A percentile compares a stretch with the other conserved stretches of the same genome.
These are phyloP conservation scores for Pseudachorutes palmiensis DNA, from an alignment of 1,140 invertebrate species.

Conservation along the genomic window DNA sequence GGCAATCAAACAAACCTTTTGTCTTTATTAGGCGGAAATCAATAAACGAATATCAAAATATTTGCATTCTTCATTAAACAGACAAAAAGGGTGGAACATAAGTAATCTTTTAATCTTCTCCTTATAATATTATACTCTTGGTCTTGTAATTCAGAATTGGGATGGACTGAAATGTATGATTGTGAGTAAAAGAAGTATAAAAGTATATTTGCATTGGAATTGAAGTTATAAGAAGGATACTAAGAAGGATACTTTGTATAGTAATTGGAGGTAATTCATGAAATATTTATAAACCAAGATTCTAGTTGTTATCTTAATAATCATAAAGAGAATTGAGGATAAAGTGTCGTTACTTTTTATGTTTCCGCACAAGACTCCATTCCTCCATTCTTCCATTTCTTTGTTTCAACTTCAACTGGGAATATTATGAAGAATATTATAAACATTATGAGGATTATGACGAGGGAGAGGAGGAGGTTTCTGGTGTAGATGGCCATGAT, in stretches of 20 bases:
- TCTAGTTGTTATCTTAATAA: neutral
- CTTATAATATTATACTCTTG: no score
- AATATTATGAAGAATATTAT: neutral
- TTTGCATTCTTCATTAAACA: conserved; percentile 37
- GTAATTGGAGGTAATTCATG: conserved; percentile 39
- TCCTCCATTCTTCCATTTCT: neutral
- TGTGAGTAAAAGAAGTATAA: no score
- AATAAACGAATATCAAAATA: conserved; percentile 38
- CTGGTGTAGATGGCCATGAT: neutral
- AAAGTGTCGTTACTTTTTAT: conserved; percentile 37
- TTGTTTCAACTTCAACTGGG: neutral
- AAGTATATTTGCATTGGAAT: neutral
- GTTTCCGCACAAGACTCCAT: conserved; percentile 30
- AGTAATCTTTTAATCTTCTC: no score
- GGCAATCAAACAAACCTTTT: conserved; percentile 34
- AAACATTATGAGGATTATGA: neutral
- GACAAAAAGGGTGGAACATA: neutral
- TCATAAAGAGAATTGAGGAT: conserved; percentile 35
- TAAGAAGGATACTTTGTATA: no score
- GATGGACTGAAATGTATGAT: no score
- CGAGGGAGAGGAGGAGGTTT: neutral
- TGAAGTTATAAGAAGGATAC: neutral
- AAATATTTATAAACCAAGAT: conserved; percentile 34
- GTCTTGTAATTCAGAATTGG: no score
- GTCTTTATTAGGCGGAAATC: conserved; percentile 33